A percentile compares a stretch with the other conserved stretches of the same genome.
These are phyloP conservation scores for Danaus melanippus DNA, from an alignment of 1,140 invertebrate species.

Conservation along the genomic window DNA sequence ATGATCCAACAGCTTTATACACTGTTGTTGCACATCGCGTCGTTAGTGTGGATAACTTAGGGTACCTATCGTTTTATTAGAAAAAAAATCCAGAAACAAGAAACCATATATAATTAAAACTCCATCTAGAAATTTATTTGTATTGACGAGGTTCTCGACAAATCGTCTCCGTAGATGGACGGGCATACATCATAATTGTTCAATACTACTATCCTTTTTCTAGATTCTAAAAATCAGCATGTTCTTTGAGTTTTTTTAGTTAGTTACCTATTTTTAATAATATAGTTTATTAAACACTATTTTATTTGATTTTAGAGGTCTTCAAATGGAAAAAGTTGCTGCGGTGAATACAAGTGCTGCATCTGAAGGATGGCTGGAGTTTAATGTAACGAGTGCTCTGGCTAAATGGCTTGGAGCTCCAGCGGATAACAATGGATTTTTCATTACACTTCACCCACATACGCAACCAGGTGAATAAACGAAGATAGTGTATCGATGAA, in stretches of 20 bases:
- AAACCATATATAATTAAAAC: too few species aligned
- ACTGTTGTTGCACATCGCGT: constrained; percentile 75
- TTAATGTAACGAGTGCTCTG: constrained; percentile 84
- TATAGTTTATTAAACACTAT: too few species aligned
- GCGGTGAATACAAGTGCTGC: constrained; percentile 76
- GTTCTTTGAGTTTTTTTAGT: too few species aligned
- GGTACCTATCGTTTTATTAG: constrained; percentile 42
- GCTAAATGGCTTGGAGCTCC: constrained; percentile 84
- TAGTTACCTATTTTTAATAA: too few species aligned
- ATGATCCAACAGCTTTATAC: constrained; percentile 57
- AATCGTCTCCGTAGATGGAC: too few species aligned
- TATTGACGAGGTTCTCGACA: too few species aligned
- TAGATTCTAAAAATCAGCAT: too few species aligned
- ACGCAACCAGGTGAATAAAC: constrained; percentile 74
- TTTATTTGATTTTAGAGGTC: constrained; percentile 58
- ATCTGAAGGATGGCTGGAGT: constrained; percentile 82
- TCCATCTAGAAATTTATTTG: too few species aligned
- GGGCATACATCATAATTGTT: too few species aligned
- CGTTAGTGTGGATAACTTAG: constrained; percentile 71
- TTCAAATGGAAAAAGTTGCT: constrained; percentile 78
- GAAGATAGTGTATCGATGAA: too few species aligned
- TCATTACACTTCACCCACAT: constrained; percentile 83
- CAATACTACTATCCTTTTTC: too few species aligned
- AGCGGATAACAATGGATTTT: constrained; percentile 89
- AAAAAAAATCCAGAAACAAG: too few species aligned